Percentiles rank a stretch among this genome's conserved stretches.
Conservation (phyloP, 2,888 invertebrate genomes). For the Andricus quercusramuli region DNA sequence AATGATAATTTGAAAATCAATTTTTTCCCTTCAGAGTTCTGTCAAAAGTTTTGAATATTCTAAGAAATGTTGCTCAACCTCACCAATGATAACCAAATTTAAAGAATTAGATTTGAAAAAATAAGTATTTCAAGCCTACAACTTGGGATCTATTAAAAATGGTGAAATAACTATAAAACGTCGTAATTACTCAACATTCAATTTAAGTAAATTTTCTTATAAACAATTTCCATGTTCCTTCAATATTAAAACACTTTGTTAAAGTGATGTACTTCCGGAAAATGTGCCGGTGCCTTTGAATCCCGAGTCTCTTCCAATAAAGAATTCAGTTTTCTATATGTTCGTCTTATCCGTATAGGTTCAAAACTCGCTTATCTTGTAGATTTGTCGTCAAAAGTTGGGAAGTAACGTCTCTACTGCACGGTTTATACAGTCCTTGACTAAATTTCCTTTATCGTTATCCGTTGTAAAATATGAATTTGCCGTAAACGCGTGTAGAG, state of each 20-base stretch:
- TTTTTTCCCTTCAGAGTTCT: too few species aligned
- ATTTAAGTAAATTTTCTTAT: too few species aligned
- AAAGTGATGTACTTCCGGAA: slow-evolving; percentile 54
- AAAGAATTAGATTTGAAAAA: too few species aligned
- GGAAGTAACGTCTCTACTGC: slow-evolving; percentile 19
- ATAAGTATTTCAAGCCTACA: too few species aligned
- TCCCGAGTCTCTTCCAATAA: slow-evolving; percentile 58
- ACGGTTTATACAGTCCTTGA: slow-evolving; percentile 32
- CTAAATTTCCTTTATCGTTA: slow-evolving; percentile 31
- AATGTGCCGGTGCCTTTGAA: slow-evolving; percentile 64
- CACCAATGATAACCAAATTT: too few species aligned
- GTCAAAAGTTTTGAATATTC: too few species aligned
- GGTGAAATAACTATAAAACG: too few species aligned
- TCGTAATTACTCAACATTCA: too few species aligned
- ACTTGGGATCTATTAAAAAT: too few species aligned
- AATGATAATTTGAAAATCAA: too few species aligned
- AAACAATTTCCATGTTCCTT: too few species aligned
- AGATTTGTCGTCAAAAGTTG: slow-evolving; percentile 19
- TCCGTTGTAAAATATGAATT: slow-evolving; percentile 23
- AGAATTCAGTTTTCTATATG: slow-evolving; percentile 50
- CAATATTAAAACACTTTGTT: background rate
- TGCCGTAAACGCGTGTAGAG: slow-evolving; percentile 10
- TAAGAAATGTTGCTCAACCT: too few species aligned
- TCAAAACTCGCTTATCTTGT: slow-evolving; percentile 16
- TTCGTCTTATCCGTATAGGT: slow-evolving; percentile 38